Evolutionary conservation across 1,140 invertebrate species (phyloP).

Genomic region (Matsumurasca onukii): DNA sequence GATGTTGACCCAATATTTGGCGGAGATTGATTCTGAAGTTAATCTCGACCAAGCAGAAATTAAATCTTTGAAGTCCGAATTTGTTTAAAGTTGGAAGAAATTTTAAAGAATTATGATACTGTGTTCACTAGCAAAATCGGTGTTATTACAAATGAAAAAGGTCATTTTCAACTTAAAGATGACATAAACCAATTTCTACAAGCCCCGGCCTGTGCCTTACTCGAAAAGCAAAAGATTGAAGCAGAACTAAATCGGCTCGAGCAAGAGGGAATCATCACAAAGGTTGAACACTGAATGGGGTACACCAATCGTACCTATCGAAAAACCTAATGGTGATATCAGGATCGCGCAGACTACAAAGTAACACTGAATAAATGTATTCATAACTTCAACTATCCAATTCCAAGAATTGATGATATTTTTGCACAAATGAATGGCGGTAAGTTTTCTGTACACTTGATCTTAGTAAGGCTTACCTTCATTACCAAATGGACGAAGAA

Average conservation of each 20-base stretch:
- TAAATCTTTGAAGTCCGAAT: not conserved
- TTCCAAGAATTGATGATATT: slow-evolving; percentile 32
- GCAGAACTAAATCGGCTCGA: not conserved
- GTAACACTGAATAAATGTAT: slow-evolving; percentile 31
- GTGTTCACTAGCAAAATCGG: not conserved
- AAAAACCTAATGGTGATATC: no score
- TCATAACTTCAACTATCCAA: slow-evolving; percentile 28
- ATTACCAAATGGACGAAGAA: not conserved
- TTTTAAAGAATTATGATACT: no score
- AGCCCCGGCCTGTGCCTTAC: not conserved
- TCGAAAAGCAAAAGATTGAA: not conserved
- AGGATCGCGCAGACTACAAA: slow-evolving; percentile 45
- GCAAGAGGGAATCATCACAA: slow-evolving; percentile 34
- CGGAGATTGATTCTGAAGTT: slow-evolving; percentile 6
- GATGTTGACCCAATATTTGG: not conserved
- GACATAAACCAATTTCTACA: not conserved
- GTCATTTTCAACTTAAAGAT: not conserved
- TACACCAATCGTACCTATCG: no score
- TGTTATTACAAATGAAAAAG: not conserved
- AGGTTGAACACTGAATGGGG: slow-evolving; percentile 43
- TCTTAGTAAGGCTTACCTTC: not conserved
- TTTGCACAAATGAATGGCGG: slow-evolving; percentile 20
- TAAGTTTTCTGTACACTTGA: not conserved
- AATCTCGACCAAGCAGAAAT: not conserved
- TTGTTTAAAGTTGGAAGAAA: not conserved